Base-by-base conservation (phyloP, 2,113 vertebrate genomes). In the Trogon surrucura region DNA sequence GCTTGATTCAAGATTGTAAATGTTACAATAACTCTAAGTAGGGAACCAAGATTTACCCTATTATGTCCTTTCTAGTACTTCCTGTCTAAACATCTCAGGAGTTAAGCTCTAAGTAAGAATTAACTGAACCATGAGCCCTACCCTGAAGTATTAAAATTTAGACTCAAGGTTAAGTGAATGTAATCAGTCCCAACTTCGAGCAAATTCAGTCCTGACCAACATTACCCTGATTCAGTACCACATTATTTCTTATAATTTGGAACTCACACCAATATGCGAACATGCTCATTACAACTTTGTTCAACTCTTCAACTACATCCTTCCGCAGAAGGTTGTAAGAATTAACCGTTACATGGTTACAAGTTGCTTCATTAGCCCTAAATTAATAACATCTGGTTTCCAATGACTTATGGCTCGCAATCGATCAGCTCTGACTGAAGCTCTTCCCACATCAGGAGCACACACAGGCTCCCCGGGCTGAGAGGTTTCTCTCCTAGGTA, bases 321-420 rank as follows among this genome's bases (percentile, higher is more conserved):
- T 83, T 25, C 71, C 64, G 48, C 60, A 95, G 25, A 54, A 91
- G 79, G 82, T 16, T 94, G 48, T 78, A 78, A 86, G 75, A 94
- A 91, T 95, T 93, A 95, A 96, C 79, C 58, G 72, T 80, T 94
- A 96, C 54, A 83, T 90, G 82, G 85, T 88, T 95, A 80, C 91
- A 95, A 96, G 67, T 71, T 69, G 86, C 90, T 95, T 80, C 69
- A 94, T 86, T 84, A 92, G 72, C 51, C 69, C 48, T 51, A 80
- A 88, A 96, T 95, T 83, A 96, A 7, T 64, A 86, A 86, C 86
- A 95, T 60, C 86, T 92, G 67, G 72, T 80, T 97, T 96, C 83
- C 91, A 86, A 71, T 53, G 72, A 86, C 91, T 92, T 93, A 92
- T 29, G 47, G 58, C 56, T 86, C 51, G 32, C 56, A 90, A 85